These are phyloP conservation scores for Cryptoblepharus egeriae DNA, from an alignment of 2,797 vertebrate species.

Conservation along the genomic window DNA sequence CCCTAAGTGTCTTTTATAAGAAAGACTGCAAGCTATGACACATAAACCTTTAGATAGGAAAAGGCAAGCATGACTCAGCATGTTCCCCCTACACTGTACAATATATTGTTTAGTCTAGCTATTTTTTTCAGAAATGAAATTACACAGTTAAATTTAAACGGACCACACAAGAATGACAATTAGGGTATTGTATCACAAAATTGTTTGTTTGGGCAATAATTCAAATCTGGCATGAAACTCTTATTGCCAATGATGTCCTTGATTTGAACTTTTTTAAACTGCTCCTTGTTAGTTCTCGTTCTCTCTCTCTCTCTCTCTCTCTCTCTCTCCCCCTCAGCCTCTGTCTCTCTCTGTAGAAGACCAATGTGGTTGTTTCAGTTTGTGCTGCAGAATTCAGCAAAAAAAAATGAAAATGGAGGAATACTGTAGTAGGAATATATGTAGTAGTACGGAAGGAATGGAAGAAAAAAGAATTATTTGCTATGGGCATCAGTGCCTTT, in stretches of 20 bases:
- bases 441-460: background rate
- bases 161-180: slow-evolving; percentile 30
- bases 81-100: slow-evolving; percentile 31
- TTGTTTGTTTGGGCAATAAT: slow-evolving; percentile 12
- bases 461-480: background rate
- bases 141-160: slow-evolving; percentile 19
- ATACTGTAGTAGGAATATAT: background rate
- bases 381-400: background rate
- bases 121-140: background rate
- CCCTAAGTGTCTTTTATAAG: no score
- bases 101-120: slow-evolving; percentile 23
- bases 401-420: background rate
- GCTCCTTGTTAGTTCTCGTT: slow-evolving; percentile 7
- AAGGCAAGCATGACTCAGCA: slow-evolving; percentile 30
- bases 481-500: background rate
- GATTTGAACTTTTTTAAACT: slow-evolving; percentile 4
- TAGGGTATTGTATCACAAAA: background rate
- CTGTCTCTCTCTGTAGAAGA: slow-evolving; percentile 7
- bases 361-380: background rate
- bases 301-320: no score
- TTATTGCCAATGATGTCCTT: slow-evolving; percentile 1
- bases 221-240: background rate
- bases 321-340: no score
- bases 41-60: slow-evolving; percentile 23
- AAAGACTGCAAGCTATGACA: background rate